phyloP scores from a whole-genome alignment of 2,888 invertebrate species.

The Cantharis rufa region DNA sequence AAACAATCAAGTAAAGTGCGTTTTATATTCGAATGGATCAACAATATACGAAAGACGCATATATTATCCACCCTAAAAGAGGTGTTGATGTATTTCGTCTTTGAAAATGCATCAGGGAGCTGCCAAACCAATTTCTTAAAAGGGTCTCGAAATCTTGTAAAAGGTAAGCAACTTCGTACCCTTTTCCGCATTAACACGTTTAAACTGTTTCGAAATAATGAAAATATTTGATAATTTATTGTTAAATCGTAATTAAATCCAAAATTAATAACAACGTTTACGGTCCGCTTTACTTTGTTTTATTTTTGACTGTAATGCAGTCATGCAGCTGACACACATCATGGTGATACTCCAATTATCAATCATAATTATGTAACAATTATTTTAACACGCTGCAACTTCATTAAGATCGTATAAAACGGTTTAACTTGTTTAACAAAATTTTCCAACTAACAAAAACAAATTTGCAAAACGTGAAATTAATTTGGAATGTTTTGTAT shows the following conservation, averaged over 20 bases:
- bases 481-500: background rate
- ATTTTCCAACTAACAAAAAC: background rate
- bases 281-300: background rate
- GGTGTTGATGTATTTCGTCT: conserved; percentile 27
- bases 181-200: background rate
- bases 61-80: conserved; percentile 26
- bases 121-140: conserved; percentile 29
- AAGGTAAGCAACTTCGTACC: background rate
- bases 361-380: conserved; percentile 1
- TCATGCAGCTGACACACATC: background rate
- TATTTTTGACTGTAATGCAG: background rate
- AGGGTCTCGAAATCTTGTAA: conserved; percentile 19
- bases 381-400: background rate
- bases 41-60: conserved; percentile 26
- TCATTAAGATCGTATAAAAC: background rate
- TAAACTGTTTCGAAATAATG: background rate
- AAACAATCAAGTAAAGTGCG: conserved; percentile 32
- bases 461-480: background rate
- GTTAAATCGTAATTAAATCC: background rate
- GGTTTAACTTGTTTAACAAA: background rate
- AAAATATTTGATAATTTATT: background rate
- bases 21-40: conserved; percentile 26
- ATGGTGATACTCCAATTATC: background rate
- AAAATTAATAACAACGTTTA: background rate
- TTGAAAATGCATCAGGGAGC: conserved; percentile 29